Percentiles rank a stretch among this genome's conserved stretches.
Conservation (phyloP, 1,140 invertebrate species). For the Gyrodactylus bullatarudis region DNA sequence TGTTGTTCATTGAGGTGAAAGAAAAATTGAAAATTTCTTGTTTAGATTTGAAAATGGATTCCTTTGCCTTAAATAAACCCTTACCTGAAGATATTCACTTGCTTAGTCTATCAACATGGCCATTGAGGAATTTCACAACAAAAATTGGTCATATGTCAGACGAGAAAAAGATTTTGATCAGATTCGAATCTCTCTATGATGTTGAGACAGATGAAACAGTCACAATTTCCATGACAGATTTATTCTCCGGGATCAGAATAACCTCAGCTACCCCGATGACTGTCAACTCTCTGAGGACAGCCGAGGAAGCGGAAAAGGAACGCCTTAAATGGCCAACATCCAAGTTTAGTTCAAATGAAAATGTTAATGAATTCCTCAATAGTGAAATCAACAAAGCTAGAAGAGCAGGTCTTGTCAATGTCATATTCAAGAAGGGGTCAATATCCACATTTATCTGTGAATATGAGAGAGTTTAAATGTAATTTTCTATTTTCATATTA, state of each 20-base stretch:
- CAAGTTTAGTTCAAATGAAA: not conserved
- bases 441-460: not conserved
- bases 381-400: not conserved
- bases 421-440: not conserved
- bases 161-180: not conserved
- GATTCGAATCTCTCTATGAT: not conserved
- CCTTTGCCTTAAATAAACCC: not conserved
- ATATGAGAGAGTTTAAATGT: not conserved
- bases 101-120: not conserved
- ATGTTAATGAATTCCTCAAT: not conserved
- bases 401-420: not conserved
- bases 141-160: not conserved
- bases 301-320: not conserved
- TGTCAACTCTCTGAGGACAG: not conserved
- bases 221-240: not conserved
- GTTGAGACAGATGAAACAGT: not conserved
- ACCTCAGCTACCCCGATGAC: not conserved
- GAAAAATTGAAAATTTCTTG: too few relatives aligned
- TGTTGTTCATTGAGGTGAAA: too few relatives aligned
- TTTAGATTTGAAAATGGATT: not conserved
- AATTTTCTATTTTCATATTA: not conserved
- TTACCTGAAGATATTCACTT: not conserved
- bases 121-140: not conserved
- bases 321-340: not conserved
- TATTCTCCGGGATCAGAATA: not conserved